Evolutionary conservation across 2,888 invertebrate species (phyloP).

Genomic region (Rhodophaea formosa): DNA sequence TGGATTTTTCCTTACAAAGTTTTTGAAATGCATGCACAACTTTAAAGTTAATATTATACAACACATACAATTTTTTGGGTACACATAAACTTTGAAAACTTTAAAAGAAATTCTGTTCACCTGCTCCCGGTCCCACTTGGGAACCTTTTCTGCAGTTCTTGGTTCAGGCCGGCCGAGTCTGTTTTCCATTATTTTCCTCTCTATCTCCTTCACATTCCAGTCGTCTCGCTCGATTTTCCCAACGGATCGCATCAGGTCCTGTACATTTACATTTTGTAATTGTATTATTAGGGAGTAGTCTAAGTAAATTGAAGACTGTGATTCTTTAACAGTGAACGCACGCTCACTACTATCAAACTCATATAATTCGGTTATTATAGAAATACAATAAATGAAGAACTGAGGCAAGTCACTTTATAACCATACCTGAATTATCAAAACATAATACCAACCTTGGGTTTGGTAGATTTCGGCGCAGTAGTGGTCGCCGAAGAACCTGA

Average conservation of each 20-base stretch:
- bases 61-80: no score
- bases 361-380: no score
- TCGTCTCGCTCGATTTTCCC: slow-evolving; percentile 94
- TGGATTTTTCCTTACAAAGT: no score
- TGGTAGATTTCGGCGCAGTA: slow-evolving; percentile 81
- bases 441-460: slow-evolving; percentile 81
- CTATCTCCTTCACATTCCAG: slow-evolving; percentile 95
- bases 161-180: slow-evolving; percentile 84
- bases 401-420: no score
- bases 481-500: slow-evolving; percentile 81
- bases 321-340: no score
- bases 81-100: not conserved
- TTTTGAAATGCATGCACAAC: no score
- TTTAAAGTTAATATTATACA: no score
- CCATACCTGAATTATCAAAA: no score
- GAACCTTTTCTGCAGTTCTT: slow-evolving; percentile 87
- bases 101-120: slow-evolving; percentile 43
- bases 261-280: no score
- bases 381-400: not conserved
- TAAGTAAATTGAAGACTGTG: no score
- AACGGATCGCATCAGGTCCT: slow-evolving; percentile 90
- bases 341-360: no score
- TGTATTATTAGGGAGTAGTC: no score
- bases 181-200: slow-evolving; percentile 92
- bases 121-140: slow-evolving; percentile 95